Conservation (phyloP, 2,797 vertebrate species). For the Gobio occitaniae region DNA sequence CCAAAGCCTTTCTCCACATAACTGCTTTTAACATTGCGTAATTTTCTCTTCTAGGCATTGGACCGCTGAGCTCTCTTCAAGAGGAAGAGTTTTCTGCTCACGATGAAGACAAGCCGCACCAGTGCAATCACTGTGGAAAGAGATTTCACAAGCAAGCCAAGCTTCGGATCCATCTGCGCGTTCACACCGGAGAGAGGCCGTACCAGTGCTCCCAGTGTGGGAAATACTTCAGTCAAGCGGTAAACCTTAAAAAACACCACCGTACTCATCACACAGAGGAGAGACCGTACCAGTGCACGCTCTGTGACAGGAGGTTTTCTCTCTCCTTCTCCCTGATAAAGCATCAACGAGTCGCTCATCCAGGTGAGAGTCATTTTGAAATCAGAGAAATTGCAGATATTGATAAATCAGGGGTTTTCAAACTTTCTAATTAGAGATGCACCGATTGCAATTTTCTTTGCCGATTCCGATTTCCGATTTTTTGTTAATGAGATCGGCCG, state of each 20-base stretch:
- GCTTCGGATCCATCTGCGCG: constrained; percentile 40
- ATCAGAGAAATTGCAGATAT: neutral
- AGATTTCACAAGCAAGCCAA: constrained; percentile 43
- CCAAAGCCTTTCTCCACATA: neutral
- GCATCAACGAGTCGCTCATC: constrained; percentile 52
- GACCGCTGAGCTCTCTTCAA: neutral
- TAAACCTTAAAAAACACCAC: constrained; percentile 42
- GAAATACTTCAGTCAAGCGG: constrained; percentile 47
- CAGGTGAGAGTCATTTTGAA: constrained; percentile 24
- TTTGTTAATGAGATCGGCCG: too few species aligned
- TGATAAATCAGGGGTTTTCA: neutral
- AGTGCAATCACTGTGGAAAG: constrained; percentile 48
- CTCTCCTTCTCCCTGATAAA: constrained; percentile 52
- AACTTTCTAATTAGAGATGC: neutral
- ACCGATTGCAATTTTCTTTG: too few species aligned
- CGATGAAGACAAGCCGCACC: constrained; percentile 25
- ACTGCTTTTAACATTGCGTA: neutral
- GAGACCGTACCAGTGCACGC: constrained; percentile 43
- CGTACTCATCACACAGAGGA: constrained; percentile 44
- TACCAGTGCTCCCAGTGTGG: constrained; percentile 47
- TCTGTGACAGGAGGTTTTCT: constrained; percentile 47
- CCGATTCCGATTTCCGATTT: too few species aligned
- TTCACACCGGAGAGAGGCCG: constrained; percentile 52
- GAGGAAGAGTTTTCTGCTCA: neutral
- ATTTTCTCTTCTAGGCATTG: neutral